Conservation (phyloP, 1,140 invertebrate species). For the Lordiphosa mommai region DNA sequence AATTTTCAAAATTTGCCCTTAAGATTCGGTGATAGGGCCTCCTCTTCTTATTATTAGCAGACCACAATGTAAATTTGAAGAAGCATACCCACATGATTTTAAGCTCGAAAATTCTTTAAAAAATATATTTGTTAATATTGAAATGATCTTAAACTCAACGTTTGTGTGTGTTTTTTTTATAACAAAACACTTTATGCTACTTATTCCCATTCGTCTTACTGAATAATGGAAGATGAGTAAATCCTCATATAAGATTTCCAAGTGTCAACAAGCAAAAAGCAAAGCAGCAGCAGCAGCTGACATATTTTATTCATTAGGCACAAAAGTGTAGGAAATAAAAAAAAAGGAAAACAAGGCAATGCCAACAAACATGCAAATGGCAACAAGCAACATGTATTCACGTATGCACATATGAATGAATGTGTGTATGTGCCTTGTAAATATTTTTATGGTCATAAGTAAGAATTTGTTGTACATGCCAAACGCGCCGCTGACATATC, state of each 20-base stretch:
- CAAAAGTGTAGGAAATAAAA: conserved; percentile 37
- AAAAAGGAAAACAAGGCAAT: conserved; percentile 40
- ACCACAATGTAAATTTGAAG: no score
- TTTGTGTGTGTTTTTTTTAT: no score
- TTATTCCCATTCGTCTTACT: conserved; percentile 27
- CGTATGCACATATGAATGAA: no score
- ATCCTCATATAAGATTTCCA: conserved; percentile 34
- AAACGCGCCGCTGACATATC: conserved; percentile 2
- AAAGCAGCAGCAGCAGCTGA: conserved; percentile 47
- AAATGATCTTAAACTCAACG: no score
- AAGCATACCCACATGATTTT: no score
- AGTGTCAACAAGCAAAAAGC: conserved; percentile 48
- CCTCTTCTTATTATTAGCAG: no score
- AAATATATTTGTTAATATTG: no score
- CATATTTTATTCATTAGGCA: conserved; percentile 76
- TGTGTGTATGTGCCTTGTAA: conserved; percentile 45
- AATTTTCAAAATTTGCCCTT: no score
- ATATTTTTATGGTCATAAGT: conserved; percentile 78
- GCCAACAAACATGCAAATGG: conserved; percentile 64
- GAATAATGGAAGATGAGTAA: conserved; percentile 58
- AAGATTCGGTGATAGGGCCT: no score
- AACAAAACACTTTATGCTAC: neutral
- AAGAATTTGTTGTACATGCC: conserved; percentile 60
- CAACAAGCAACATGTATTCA: conserved; percentile 34
- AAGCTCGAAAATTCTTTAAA: no score